Evolutionary conservation across 2,888 invertebrate species (phyloP).

Genomic region (Brachyptera putata): DNA sequence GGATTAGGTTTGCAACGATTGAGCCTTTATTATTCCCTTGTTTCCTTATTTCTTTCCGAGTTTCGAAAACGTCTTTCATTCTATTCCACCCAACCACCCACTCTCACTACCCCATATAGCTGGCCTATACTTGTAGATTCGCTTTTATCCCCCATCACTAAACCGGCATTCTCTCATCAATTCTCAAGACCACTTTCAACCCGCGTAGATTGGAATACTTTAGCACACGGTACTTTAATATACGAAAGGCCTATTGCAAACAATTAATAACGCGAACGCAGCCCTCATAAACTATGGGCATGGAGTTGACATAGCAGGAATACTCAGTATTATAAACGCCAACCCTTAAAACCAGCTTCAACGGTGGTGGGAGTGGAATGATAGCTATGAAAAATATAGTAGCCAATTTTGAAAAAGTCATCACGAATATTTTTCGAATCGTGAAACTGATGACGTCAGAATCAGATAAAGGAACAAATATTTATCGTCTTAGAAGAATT

Average conservation of each 20-base stretch:
- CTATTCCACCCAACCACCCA: too few species aligned
- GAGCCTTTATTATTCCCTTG: too few species aligned
- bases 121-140: too few species aligned
- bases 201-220: constrained; percentile 19
- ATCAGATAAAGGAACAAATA: constrained; percentile 17
- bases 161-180: constrained; percentile 13
- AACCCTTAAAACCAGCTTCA: not conserved
- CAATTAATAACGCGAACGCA: constrained; percentile 10
- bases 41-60: too few species aligned
- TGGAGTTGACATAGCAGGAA: constrained; percentile 2
- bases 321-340: too few species aligned
- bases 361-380: not conserved
- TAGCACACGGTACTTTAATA: constrained; percentile 7
- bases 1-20: too few species aligned
- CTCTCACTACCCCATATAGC: too few species aligned
- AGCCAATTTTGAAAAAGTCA: constrained; percentile 5
- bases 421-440: not conserved
- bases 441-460: not conserved
- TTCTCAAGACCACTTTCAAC: not conserved
- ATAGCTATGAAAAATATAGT: not conserved
- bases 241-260: not conserved
- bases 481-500: constrained; percentile 9
- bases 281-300: constrained; percentile 1
- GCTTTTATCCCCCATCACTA: not conserved
- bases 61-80: too few species aligned